phyloP scores from a whole-genome alignment of 2,113 vertebrate genomes.

The Nannobrachium achirus region DNA sequence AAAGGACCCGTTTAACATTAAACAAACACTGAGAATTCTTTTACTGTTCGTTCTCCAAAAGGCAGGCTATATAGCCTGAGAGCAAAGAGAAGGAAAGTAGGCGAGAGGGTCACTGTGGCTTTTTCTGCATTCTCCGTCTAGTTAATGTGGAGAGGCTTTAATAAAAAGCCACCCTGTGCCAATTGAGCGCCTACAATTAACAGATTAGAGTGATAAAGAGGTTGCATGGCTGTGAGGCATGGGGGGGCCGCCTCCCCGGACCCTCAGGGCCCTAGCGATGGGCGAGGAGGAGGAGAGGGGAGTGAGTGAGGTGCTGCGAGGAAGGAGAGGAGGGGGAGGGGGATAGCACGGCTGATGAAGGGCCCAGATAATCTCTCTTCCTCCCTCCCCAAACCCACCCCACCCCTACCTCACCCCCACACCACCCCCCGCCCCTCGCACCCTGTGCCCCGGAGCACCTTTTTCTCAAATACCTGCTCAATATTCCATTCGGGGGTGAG shows the following conservation, averaged over 20 bases:
- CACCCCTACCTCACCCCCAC: conserved; percentile 15
- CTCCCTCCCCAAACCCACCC: conserved; percentile 28
- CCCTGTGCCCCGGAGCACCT: conserved; percentile 84
- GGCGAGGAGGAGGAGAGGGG: conserved; percentile 57
- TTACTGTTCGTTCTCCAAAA: neutral
- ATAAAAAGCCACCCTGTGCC: conserved; percentile 89
- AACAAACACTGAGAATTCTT: too few relatives aligned
- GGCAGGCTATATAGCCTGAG: neutral
- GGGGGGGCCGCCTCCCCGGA: conserved; percentile 72
- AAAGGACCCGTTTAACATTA: too few relatives aligned
- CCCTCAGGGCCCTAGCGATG: conserved; percentile 75
- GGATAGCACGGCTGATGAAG: conserved; percentile 79
- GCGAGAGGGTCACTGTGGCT: conserved; percentile 74
- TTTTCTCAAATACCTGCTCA: conserved; percentile 87
- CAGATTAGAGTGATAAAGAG: conserved; percentile 92
- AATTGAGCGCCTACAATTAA: conserved; percentile 89
- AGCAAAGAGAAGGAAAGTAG: conserved; percentile 27
- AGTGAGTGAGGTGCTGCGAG: conserved; percentile 43
- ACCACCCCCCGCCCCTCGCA: conserved; percentile 71
- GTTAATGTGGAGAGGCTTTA: conserved; percentile 85
- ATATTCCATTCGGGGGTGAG: conserved; percentile 80
- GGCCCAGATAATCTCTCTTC: conserved; percentile 83
- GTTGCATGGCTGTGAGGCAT: conserved; percentile 82
- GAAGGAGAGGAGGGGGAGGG: conserved; percentile 43
- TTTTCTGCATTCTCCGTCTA: conserved; percentile 84